Percentiles rank a stretch among this genome's conserved stretches.
phyloP scores from a whole-genome alignment of 1,140 invertebrate genomes.

The Apis cerana region DNA sequence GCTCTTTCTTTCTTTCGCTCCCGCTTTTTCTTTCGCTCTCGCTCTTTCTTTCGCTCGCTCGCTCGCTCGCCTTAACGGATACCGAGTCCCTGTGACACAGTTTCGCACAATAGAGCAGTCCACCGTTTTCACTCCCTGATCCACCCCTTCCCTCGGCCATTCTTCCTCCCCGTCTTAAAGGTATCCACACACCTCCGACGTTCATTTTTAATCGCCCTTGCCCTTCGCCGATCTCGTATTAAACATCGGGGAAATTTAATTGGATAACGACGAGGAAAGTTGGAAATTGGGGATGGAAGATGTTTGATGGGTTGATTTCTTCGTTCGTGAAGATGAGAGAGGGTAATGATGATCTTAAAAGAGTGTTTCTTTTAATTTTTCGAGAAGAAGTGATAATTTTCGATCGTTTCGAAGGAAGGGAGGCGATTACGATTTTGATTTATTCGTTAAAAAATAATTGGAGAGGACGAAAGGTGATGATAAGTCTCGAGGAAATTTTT shows the following conservation, averaged over 20 bases:
- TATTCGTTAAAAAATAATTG: too few species aligned
- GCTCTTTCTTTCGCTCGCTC: too few species aligned
- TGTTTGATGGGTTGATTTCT: background rate
- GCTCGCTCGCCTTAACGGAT: background rate
- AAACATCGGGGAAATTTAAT: background rate
- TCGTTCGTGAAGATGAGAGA: too few species aligned
- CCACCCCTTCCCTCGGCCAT: background rate
- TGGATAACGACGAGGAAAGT: background rate
- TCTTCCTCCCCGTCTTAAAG: slow-evolving; percentile 42
- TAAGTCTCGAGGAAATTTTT: too few species aligned
- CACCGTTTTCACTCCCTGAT: slow-evolving; percentile 25
- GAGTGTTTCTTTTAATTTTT: too few species aligned
- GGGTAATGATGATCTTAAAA: too few species aligned
- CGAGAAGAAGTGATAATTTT: too few species aligned
- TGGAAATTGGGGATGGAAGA: background rate
- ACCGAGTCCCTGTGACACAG: slow-evolving; percentile 49
- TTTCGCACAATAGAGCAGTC: slow-evolving; percentile 54
- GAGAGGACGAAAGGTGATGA: too few species aligned
- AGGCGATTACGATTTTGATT: too few species aligned
- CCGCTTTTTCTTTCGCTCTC: too few species aligned
- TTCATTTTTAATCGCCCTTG: slow-evolving; percentile 48
- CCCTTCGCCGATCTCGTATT: background rate
- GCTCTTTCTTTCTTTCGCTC: too few species aligned
- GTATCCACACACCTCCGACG: background rate
- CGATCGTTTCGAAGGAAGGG: too few species aligned